phyloP scores from a whole-genome alignment of 2,113 vertebrate species.

The Cebus imitator region DNA sequence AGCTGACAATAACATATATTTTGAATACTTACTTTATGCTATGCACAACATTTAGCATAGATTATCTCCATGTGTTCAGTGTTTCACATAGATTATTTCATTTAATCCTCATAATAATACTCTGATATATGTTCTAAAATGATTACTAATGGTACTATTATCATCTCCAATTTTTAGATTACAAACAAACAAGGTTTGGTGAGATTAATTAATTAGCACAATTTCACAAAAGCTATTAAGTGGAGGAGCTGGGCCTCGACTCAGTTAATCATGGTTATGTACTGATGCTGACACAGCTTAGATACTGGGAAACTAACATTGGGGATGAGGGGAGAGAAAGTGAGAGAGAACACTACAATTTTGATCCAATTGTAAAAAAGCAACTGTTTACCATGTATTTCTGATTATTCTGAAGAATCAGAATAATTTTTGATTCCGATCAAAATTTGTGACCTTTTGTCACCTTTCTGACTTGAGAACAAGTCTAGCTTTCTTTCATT shows the following conservation, averaged over 20 bases:
- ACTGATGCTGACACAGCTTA: not conserved
- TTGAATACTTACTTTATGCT: not conserved
- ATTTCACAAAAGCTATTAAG: not conserved
- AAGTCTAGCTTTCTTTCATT: not conserved
- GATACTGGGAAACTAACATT: not conserved
- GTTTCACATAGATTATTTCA: not conserved
- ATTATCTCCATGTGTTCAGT: not conserved
- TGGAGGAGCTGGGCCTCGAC: not conserved
- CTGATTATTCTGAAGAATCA: conserved; percentile 2
- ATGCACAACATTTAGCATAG: not conserved
- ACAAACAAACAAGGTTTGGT: conserved; percentile 29
- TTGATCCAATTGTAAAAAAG: not conserved
- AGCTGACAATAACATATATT: not conserved
- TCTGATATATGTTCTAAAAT: not conserved
- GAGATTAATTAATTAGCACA: conserved; percentile 12
- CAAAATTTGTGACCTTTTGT: too few species aligned
- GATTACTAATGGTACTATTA: not conserved
- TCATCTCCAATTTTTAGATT: conserved; percentile 32
- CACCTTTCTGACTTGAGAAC: not conserved
- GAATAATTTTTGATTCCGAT: too few species aligned
- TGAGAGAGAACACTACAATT: not conserved
- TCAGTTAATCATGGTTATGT: not conserved
- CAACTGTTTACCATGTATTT: conserved; percentile 6
- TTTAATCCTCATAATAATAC: not conserved
- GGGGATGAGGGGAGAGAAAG: too few species aligned